A percentile compares a stretch with the other conserved stretches of the same genome.
Conservation (phyloP, 2,113 vertebrate species). For the Oreamnos americanus region DNA sequence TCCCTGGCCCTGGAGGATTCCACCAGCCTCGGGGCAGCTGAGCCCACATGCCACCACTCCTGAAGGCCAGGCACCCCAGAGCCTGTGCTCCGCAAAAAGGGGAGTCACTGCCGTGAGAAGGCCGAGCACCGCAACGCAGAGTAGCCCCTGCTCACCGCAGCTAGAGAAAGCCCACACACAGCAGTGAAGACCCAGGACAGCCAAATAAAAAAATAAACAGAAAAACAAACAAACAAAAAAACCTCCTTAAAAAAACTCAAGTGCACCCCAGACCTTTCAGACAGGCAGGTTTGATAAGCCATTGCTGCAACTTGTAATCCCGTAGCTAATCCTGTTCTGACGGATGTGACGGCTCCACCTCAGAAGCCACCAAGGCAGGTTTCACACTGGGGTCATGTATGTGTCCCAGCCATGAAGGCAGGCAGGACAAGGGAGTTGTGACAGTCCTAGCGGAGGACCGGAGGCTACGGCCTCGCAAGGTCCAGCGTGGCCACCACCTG, state of each 20-base stretch:
- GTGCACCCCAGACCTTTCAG: neutral
- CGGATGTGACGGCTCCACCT: neutral
- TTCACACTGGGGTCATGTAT: neutral
- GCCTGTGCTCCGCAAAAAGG: neutral
- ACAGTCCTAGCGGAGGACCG: accelerated
- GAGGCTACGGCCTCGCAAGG: neutral
- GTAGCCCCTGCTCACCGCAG: neutral
- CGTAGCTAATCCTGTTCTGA: neutral
- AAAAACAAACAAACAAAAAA: neutral
- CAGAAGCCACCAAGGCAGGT: neutral
- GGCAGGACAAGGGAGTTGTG: neutral
- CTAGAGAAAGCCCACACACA: neutral
- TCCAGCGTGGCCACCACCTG: neutral
- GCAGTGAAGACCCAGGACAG: neutral
- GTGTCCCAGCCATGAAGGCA: neutral
- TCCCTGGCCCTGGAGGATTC: neutral
- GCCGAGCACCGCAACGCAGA: neutral
- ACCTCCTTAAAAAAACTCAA: neutral
- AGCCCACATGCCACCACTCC: neutral
- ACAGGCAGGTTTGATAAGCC: too few species aligned
- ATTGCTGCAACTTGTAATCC: neutral
- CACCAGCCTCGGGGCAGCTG: neutral
- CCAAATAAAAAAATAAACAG: neutral
- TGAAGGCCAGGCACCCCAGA: neutral
- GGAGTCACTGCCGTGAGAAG: neutral